Evolutionary conservation across 2,797 vertebrate genomes (phyloP).

Genomic region (Tokudaia tokunoshimensis): DNA sequence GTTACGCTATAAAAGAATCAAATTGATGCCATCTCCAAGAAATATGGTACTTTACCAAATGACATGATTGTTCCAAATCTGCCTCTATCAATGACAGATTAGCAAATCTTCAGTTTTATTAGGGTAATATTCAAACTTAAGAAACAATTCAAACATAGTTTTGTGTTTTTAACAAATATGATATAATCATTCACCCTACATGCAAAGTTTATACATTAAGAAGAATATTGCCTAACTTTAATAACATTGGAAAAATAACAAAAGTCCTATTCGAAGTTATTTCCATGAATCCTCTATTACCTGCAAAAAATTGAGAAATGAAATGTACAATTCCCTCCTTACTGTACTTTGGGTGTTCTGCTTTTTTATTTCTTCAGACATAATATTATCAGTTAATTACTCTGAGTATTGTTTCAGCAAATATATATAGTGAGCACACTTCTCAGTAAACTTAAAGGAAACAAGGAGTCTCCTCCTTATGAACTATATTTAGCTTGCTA

Average conservation of each 20-base stretch:
- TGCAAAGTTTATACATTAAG: neutral
- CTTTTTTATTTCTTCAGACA: neutral
- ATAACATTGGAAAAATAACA: too few species aligned
- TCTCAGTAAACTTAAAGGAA: neutral
- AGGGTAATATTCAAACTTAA: neutral
- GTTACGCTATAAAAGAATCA: neutral
- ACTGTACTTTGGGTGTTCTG: neutral
- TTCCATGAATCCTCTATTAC: accelerated
- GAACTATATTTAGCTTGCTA: too few species aligned
- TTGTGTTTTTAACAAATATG: neutral
- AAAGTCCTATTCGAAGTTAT: neutral
- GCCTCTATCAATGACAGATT: neutral
- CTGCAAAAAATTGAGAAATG: neutral
- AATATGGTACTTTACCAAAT: neutral
- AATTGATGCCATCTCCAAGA: too few species aligned
- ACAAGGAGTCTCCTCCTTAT: accelerated
- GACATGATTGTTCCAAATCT: too few species aligned
- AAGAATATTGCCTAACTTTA: neutral
- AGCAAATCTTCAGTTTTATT: neutral
- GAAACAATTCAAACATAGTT: neutral
- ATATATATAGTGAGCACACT: accelerated
- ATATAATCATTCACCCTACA: neutral
- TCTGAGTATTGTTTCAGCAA: neutral
- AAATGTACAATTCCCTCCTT: too few species aligned
- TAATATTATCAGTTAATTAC: neutral